Conservation (phyloP, 2,113 vertebrate species). For the Gadus macrocephalus region DNA sequence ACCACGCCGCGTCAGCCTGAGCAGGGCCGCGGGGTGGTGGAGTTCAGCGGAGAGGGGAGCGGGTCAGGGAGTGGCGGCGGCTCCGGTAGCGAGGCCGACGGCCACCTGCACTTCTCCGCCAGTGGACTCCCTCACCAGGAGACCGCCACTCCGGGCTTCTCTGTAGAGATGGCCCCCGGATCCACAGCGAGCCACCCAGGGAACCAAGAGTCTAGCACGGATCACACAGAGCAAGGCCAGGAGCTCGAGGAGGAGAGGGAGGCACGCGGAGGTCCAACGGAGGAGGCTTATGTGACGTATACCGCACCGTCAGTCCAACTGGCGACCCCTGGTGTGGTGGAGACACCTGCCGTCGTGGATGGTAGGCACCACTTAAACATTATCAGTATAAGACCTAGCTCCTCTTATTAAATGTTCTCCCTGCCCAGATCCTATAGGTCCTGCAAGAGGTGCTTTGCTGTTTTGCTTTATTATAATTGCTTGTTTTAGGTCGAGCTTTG, state of each 20-base stretch:
- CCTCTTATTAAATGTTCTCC: no score
- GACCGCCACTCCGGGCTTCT: conserved; percentile 48
- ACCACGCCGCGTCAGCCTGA: conserved; percentile 66
- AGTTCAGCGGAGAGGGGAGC: conserved; percentile 63
- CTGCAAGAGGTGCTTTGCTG: no score
- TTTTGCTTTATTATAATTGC: no score
- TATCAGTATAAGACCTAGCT: no score
- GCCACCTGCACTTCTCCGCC: conserved; percentile 22
- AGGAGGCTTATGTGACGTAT: conserved; percentile 26
- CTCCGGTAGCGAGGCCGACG: conserved; percentile 42
- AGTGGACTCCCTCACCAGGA: conserved; percentile 43
- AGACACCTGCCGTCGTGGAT: conserved; percentile 46
- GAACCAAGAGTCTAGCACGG: not conserved
- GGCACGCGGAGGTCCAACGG: conserved; percentile 38
- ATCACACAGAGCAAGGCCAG: conserved; percentile 19
- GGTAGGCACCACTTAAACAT: conserved; percentile 40
- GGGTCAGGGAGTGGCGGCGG: conserved; percentile 50
- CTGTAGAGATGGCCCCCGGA: conserved; percentile 53
- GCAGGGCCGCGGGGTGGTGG: conserved; percentile 72
- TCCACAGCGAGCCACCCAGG: conserved; percentile 19
- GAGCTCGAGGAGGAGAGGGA: conserved; percentile 9
- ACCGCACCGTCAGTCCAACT: conserved; percentile 57
- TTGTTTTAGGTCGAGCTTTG: no score
- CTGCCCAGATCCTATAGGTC: no score
- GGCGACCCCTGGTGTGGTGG: conserved; percentile 48